Conservation (phyloP, 2,113 vertebrate genomes). For the Ptilorrhoa leucosticta region DNA sequence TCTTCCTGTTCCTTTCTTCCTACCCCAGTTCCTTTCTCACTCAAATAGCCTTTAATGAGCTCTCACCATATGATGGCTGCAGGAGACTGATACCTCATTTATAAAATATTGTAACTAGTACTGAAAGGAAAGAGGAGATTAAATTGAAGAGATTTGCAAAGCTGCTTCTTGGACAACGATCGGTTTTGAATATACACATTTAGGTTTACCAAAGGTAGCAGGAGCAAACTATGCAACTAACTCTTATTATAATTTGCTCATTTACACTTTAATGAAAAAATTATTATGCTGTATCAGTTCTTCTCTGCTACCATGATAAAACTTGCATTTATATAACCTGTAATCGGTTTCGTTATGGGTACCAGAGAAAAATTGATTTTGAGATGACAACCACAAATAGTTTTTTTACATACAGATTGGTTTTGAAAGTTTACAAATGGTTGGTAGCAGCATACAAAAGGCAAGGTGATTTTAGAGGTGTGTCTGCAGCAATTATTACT, state of each 20-base stretch:
- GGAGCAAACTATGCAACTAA: not conserved
- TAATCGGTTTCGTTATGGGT: conserved; percentile 53
- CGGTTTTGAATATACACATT: not conserved
- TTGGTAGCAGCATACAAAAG: conserved; percentile 43
- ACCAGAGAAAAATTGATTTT: conserved; percentile 58
- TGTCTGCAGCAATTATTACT: not conserved
- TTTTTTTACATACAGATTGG: not conserved
- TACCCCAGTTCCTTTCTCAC: not conserved
- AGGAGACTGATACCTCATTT: not conserved
- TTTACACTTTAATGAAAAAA: conserved; percentile 75
- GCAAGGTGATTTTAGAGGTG: not conserved
- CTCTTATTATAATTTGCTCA: conserved; percentile 42
- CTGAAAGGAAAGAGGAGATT: not conserved
- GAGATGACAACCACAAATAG: conserved; percentile 15
- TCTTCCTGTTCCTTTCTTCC: not conserved
- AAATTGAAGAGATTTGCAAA: not conserved
- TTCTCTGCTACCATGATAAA: conserved; percentile 49
- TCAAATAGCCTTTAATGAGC: not conserved
- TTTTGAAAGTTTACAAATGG: not conserved
- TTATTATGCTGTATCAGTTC: conserved; percentile 58
- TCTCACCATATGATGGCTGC: not conserved
- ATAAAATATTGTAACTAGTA: not conserved
- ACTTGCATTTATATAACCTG: conserved; percentile 65
- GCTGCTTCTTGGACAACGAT: not conserved
- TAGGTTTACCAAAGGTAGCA: not conserved